Evolutionary conservation across 1,140 invertebrate species (phyloP).

Genomic region (Cherax destructor): DNA sequence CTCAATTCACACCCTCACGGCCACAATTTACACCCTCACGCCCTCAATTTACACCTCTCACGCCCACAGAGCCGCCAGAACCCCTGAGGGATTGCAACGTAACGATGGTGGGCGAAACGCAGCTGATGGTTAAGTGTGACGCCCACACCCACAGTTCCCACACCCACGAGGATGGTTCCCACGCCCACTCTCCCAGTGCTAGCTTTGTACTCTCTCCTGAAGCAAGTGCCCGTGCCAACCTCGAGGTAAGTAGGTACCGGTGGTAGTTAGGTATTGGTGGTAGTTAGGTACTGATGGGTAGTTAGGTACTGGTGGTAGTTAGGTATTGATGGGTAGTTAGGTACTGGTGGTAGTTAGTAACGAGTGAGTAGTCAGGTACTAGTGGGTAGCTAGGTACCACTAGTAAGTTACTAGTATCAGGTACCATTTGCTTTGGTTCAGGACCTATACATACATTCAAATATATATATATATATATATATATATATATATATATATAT

Average conservation of each 20-base stretch:
- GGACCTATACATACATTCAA: too few species aligned
- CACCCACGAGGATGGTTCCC: conserved; percentile 9
- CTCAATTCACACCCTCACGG: neutral
- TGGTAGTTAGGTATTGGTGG: neutral
- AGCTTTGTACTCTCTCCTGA: conserved; percentile 45
- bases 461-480: too few species aligned
- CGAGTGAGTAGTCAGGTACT: too few species aligned
- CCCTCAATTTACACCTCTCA: neutral
- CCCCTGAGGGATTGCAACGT: conserved; percentile 42
- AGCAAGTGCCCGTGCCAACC: conserved; percentile 32
- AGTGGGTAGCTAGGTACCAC: too few species aligned
- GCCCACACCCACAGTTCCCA: conserved; percentile 20
- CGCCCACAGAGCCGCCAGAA: conserved; percentile 33
- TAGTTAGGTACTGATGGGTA: neutral
- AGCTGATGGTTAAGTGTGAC: conserved; percentile 43
- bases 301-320: neutral
- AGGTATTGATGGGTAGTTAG: neutral
- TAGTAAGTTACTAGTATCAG: too few species aligned
- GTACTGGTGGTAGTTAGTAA: too few species aligned
- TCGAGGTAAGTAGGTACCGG: conserved; percentile 16
- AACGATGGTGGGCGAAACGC: conserved; percentile 5
- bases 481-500: too few species aligned
- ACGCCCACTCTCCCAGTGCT: conserved; percentile 25
- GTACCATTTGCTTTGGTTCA: too few species aligned
- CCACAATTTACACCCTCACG: too few species aligned